Conservation (phyloP, 2,888 invertebrate species). For the Chirona hameri region DNA sequence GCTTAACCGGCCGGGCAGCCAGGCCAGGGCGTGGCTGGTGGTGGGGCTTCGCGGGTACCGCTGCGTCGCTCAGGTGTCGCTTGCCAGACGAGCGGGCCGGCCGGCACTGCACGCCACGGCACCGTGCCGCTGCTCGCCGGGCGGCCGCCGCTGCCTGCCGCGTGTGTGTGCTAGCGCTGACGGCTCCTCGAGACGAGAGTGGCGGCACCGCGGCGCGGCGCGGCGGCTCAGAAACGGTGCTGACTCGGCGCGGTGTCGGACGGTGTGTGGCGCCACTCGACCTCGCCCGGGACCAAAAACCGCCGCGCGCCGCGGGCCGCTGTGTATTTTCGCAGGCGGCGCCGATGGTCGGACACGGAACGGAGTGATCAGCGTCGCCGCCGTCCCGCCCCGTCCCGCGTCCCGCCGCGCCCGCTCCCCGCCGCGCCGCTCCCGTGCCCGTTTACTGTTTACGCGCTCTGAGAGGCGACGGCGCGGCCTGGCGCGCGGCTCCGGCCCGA, state of each 20-base stretch:
- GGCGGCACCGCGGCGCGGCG: too few species aligned
- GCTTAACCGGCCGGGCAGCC: not conserved
- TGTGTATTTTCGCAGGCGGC: not conserved
- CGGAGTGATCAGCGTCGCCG: not conserved
- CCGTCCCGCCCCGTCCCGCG: not conserved
- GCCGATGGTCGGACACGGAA: not conserved
- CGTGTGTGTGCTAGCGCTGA: not conserved
- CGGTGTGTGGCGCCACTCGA: not conserved
- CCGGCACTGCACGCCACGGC: not conserved
- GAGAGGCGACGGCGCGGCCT: not conserved
- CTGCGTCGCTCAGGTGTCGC: not conserved
- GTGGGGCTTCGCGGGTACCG: not conserved
- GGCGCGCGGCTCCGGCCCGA: not conserved
- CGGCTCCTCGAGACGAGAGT: not conserved
- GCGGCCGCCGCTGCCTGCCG: not conserved
- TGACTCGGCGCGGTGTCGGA: not conserved
- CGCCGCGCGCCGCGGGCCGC: slow-evolving; percentile 11
- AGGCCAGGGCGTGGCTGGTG: not conserved
- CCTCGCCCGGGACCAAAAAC: not conserved
- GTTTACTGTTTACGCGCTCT: not conserved
- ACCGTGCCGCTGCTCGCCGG: too few species aligned
- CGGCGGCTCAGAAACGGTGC: not conserved
- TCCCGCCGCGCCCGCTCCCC: not conserved
- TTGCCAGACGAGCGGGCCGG: not conserved
- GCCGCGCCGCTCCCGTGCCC: not conserved